Evolutionary conservation across 2,113 vertebrate genomes (phyloP).

Genomic region (Podarcis muralis): DNA sequence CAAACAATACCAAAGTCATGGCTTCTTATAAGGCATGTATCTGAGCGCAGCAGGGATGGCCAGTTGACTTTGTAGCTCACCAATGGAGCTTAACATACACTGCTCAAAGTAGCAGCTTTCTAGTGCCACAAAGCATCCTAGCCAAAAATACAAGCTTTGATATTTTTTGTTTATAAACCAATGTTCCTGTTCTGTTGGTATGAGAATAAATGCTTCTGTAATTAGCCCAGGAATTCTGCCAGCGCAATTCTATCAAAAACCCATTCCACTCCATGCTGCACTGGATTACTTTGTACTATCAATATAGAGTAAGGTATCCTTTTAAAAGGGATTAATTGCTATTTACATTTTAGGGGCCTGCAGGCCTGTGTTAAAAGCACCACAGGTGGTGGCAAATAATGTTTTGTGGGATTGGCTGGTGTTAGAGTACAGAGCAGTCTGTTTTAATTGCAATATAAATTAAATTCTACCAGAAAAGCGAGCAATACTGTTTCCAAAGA

Average conservation of each 20-base stretch:
- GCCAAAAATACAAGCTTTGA: background rate
- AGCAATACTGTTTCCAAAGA: background rate
- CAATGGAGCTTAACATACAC: background rate
- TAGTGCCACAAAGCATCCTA: background rate
- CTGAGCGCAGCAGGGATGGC: background rate
- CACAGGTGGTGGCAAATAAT: background rate
- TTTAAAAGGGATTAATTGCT: background rate
- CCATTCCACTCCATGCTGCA: background rate
- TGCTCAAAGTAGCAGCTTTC: background rate
- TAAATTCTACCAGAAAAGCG: background rate
- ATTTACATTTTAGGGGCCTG: background rate
- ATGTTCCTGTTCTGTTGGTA: background rate
- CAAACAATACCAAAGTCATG: background rate
- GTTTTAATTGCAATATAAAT: background rate
- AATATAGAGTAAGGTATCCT: background rate
- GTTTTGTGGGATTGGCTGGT: background rate
- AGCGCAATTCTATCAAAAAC: background rate
- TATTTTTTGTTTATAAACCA: background rate
- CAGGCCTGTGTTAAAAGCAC: background rate
- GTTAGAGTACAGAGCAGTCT: background rate
- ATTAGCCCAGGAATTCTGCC: background rate
- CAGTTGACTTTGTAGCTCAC: background rate
- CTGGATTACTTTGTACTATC: background rate
- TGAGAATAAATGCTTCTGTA: background rate
- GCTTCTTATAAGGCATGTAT: too few species aligned